A percentile compares a stretch with the other conserved stretches of the same genome.
Conservation (phyloP, 2,888 invertebrate species). For the Cryptocephalus primarius region DNA sequence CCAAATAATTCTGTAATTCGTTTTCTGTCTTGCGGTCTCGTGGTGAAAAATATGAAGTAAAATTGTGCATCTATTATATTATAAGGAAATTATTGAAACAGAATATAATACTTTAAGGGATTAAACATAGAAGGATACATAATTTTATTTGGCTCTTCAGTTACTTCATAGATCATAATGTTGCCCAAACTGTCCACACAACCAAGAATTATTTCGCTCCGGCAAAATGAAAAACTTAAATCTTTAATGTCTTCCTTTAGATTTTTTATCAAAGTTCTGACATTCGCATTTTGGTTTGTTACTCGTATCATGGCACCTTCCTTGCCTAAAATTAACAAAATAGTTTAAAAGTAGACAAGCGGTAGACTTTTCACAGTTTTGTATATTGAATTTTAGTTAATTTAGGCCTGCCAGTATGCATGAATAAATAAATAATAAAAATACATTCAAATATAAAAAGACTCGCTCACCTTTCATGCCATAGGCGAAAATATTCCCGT, state of each 20-base stretch:
- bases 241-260: constrained; percentile 85
- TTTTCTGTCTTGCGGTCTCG: constrained; percentile 23
- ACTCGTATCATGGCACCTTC: constrained; percentile 71
- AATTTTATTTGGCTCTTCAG: constrained; percentile 47
- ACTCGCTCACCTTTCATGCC: constrained; percentile 65
- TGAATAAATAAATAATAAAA: too few species aligned
- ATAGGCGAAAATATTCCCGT: constrained; percentile 80
- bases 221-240: constrained; percentile 78
- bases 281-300: constrained; percentile 63
- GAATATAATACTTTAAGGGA: not conserved
- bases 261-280: constrained; percentile 74
- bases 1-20: constrained; percentile 62
- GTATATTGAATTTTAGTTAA: too few species aligned
- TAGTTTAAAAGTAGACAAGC: too few species aligned
- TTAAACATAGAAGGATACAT: not conserved
- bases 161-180: constrained; percentile 64
- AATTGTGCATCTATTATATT: constrained; percentile 40
- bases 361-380: too few species aligned
- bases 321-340: constrained; percentile 22
- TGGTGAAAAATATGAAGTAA: constrained; percentile 49
- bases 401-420: too few species aligned
- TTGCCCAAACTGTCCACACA: constrained; percentile 80
- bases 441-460: too few species aligned
- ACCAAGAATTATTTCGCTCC: constrained; percentile 67
- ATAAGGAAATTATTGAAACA: constrained; percentile 12